Conservation (phyloP, 2,888 invertebrate species). For the Hymenopus coronatus region DNA sequence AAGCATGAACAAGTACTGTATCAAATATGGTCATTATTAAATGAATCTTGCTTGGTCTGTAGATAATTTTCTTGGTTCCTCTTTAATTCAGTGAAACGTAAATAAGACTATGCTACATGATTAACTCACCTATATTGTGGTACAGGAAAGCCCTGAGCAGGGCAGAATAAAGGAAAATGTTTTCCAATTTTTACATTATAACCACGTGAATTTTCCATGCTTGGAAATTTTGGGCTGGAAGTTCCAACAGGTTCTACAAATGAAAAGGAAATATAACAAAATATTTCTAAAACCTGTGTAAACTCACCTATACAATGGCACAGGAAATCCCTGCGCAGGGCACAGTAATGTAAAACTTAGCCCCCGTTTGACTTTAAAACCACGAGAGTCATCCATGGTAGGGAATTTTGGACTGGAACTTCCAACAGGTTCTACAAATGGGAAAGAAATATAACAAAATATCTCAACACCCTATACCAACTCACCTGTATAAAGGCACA, state of each 20-base stretch:
- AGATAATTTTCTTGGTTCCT: background rate
- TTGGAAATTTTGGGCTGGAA: conserved; percentile 56
- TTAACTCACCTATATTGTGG: conserved; percentile 66
- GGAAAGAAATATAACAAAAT: conserved; percentile 44
- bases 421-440: conserved; percentile 48
- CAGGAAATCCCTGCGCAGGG: conserved; percentile 53
- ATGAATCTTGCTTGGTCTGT: background rate
- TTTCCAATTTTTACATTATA: conserved; percentile 52
- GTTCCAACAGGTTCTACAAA: conserved; percentile 57
- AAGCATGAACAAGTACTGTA: too few species aligned
- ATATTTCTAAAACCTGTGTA: background rate
- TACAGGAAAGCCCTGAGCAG: conserved; percentile 65
- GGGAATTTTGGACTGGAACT: conserved; percentile 61
- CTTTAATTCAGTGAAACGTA: background rate
- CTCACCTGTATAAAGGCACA: conserved; percentile 41
- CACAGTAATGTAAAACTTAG: conserved; percentile 49
- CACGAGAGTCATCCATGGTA: conserved; percentile 37
- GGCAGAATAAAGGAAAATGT: conserved; percentile 60
- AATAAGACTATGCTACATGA: background rate
- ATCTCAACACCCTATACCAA: background rate
- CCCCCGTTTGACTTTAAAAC: conserved; percentile 41
- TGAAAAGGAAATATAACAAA: background rate
- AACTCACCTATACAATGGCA: conserved; percentile 58
- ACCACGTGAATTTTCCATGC: conserved; percentile 62
- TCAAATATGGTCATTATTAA: background rate